Conservation (phyloP, 2,797 vertebrate species). For the Poeciliopsis turneri region DNA sequence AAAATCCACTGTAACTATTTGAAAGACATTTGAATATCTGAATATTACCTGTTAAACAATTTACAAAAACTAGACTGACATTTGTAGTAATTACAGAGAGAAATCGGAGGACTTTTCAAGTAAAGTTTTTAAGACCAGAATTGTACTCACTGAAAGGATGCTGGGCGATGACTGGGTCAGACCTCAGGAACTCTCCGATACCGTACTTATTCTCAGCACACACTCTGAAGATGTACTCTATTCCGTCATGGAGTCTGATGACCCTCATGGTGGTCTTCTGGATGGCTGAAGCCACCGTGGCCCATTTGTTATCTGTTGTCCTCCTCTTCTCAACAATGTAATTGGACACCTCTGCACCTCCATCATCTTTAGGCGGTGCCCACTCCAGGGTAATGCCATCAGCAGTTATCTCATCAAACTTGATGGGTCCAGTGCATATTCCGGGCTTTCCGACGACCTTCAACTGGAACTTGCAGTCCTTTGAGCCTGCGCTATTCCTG, state of each 20-base stretch:
- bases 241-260: conserved; percentile 93
- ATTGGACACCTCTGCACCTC: conserved; percentile 97
- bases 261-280: conserved; percentile 96
- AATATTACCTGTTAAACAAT: background rate
- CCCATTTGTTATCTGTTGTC: conserved; percentile 95
- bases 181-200: conserved; percentile 93
- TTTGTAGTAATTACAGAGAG: background rate
- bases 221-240: conserved; percentile 96
- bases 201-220: conserved; percentile 99
- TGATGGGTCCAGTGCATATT: conserved; percentile 93
- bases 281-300: conserved; percentile 93
- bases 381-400: conserved; percentile 95
- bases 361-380: conserved; percentile 94
- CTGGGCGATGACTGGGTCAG: conserved; percentile 91
- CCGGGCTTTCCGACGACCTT: conserved; percentile 98
- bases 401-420: conserved; percentile 96
- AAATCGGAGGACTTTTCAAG: background rate
- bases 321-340: conserved; percentile 97
- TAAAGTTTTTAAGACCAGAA: background rate
- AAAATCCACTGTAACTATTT: background rate
- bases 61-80: background rate
- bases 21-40: background rate
- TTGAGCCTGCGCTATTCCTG: conserved; percentile 89
- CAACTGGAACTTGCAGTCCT: conserved; percentile 88
- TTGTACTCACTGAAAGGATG: conserved; percentile 95